Conservation (phyloP, 2,113 vertebrate genomes). For the Panthera tigris region DNA sequence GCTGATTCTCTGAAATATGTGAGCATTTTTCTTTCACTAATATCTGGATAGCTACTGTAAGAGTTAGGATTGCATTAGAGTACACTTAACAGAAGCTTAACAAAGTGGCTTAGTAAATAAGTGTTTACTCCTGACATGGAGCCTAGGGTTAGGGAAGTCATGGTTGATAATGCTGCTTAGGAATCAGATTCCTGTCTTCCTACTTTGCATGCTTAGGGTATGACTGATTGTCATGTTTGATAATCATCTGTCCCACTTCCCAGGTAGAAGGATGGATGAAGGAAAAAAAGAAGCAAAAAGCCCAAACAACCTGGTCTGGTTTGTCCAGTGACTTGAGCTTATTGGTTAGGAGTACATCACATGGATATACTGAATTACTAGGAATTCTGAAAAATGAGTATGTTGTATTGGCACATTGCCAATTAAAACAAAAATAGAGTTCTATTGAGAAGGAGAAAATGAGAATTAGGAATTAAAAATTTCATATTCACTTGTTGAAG, state of each 20-base stretch:
- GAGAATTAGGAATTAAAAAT: neutral
- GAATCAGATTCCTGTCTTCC: neutral
- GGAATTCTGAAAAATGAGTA: neutral
- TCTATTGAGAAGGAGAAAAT: neutral
- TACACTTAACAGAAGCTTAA: neutral
- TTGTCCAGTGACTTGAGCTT: neutral
- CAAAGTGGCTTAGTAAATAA: neutral
- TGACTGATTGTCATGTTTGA: neutral
- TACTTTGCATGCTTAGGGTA: neutral
- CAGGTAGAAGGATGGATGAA: neutral
- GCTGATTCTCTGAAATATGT: neutral
- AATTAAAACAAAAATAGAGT: neutral
- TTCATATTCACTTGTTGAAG: neutral
- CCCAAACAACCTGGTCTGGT: neutral
- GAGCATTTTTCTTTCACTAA: neutral
- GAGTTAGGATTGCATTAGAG: neutral
- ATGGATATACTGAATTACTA: neutral
- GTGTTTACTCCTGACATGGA: neutral
- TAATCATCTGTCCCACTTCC: neutral
- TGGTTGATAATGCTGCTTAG: neutral
- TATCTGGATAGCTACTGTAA: neutral
- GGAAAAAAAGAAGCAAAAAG: neutral
- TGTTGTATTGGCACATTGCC: neutral
- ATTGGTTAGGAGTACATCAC: neutral
- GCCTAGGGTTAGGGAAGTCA: neutral